Conservation (phyloP, 2,888 invertebrate genomes). For the Sinelater perroti region DNA sequence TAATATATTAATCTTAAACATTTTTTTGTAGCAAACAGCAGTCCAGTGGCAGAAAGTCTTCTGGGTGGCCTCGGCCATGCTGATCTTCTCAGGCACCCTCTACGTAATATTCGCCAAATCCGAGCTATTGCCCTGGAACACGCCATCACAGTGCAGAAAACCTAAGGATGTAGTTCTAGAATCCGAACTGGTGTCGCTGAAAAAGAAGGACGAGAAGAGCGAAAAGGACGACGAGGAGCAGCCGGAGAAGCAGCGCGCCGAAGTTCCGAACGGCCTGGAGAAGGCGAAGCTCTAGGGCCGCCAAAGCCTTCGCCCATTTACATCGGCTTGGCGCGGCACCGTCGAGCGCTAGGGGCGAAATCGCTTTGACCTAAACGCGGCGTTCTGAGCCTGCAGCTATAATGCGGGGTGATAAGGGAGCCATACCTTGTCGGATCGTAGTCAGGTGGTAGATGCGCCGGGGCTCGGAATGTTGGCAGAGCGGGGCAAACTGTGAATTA, state of each 20-base stretch:
- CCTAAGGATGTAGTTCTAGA: constrained; percentile 38
- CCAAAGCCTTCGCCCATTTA: constrained; percentile 10
- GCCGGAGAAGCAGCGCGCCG: background rate
- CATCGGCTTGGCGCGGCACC: constrained; percentile 9
- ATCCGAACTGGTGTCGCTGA: constrained; percentile 40
- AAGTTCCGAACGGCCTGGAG: constrained; percentile 4
- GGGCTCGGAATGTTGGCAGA: no score
- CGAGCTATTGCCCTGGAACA: constrained; percentile 69
- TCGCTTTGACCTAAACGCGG: no score
- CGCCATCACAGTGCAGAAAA: constrained; percentile 43
- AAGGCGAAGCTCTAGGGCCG: constrained; percentile 6
- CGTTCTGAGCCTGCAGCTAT: no score
- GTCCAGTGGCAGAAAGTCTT: constrained; percentile 71
- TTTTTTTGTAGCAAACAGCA: constrained; percentile 64
- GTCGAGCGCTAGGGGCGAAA: no score
- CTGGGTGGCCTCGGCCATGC: constrained; percentile 63
- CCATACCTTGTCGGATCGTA: no score
- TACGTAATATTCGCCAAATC: constrained; percentile 67
- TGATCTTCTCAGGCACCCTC: constrained; percentile 63
- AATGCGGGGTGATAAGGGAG: no score
- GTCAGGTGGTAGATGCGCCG: no score
- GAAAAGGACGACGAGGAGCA: constrained; percentile 14
- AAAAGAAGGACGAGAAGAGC: constrained; percentile 39
- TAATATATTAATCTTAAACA: background rate
- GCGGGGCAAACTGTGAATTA: no score